Evolutionary conservation across 2,113 vertebrate species (phyloP), one percentile per base, ranked within the genome.

Genomic region (Murina feae): DNA sequence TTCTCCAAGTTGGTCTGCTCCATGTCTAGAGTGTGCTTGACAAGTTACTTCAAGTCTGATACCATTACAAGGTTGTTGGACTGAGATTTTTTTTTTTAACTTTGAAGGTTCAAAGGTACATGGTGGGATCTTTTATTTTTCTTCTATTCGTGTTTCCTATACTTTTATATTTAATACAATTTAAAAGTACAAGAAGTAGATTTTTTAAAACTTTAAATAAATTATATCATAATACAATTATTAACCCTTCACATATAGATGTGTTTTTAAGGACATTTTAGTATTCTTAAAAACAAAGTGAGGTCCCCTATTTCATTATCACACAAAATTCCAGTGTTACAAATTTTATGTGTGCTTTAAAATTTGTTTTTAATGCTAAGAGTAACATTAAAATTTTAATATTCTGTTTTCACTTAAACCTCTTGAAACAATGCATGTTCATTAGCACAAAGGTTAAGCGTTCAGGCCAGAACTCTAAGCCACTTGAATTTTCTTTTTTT

Each of bases 321-420:
- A 4, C 63, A 32, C 20, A 76, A n/a, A 85, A 85, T 84, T 44
- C n/a, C 71, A 96, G 92, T 95, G 90, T 95, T 78, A 72, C 23
- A 63, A 86, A 28, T 88, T 75, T 47, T 10, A 4, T 53, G 35
- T 53, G 32, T 85, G 35, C 39, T 74, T 86, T 47, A 39, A 69
- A 85, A n/a, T 1, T 55, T 90, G 14, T 82, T 93, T 58, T 23
- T 58, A 58, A 58, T 58, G 21, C 21, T 58, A 82, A 86, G 14
- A 49, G 28, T 79, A 88, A 93, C 90, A 82, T 30, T 66, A 49
- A 49, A 49, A 49, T 49, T 16, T 49, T 49, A 49, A 49, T 49
- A 93, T 72, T 75, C 51, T 95, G 95, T 91, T 97, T 92, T 94
- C 30, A 37, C 25, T 65, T 60, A 20, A 92, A 58, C 35, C 37